Percentiles rank a stretch among this genome's conserved stretches.
Conservation (phyloP, 1,140 invertebrate genomes). For the Orchestia grillus region DNA sequence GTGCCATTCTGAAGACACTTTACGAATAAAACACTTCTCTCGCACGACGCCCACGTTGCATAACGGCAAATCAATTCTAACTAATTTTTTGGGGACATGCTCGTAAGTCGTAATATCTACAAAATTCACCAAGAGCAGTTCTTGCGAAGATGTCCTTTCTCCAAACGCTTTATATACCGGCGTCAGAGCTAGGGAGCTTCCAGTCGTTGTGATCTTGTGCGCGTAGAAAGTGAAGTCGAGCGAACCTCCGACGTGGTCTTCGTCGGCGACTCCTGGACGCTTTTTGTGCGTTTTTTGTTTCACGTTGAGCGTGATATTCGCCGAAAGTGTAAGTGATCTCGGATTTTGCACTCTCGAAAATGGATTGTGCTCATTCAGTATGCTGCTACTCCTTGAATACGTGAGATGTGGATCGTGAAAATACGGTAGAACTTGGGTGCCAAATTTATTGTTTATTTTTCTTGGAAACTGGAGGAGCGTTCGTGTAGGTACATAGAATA, state of each 20-base stretch:
- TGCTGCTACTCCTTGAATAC: neutral
- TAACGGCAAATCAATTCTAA: neutral
- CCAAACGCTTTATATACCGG: constrained; percentile 23
- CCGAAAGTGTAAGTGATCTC: constrained; percentile 27
- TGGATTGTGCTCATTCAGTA: neutral
- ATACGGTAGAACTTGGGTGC: neutral
- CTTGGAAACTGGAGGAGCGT: neutral
- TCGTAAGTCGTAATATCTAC: neutral
- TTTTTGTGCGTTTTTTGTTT: neutral
- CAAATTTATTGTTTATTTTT: neutral
- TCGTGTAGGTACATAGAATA: neutral
- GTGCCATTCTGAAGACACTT: neutral
- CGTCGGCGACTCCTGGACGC: neutral
- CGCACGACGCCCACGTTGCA: neutral
- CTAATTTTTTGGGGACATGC: neutral
- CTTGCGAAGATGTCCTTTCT: neutral
- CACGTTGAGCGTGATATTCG: neutral
- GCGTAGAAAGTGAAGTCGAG: constrained; percentile 10
- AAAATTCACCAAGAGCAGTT: neutral
- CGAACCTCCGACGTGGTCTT: neutral
- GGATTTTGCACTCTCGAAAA: neutral
- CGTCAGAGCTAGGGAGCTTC: neutral
- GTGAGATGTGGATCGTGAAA: neutral
- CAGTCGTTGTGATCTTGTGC: neutral
- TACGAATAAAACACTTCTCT: neutral